Evolutionary conservation across 2,113 vertebrate genomes (phyloP), one percentile per base, ranked within the genome.

Genomic region (Taurulus bubalis): DNA sequence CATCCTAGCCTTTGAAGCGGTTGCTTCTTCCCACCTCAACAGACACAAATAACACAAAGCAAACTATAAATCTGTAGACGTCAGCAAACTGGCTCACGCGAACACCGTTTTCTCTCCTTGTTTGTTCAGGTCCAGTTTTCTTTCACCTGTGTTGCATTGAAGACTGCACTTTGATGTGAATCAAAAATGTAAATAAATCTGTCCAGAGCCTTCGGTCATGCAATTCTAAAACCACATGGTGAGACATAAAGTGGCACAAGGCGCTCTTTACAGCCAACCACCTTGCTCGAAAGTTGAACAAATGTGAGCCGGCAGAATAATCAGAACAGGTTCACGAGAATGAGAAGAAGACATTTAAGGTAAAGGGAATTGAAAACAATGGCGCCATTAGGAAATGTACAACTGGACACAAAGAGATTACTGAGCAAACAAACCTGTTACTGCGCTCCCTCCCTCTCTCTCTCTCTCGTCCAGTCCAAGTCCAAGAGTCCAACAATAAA

Each of bases 401-500:
- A 30, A 53, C 34, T 3, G 38, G 63, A 78, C 34, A 75, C 62
- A 89, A 83, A 71, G 62, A 87, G 87, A 90, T 89, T 87, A 91
- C 28, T 87, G 56, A 91, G 84, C 85, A 90, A 90, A 95, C 94
- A 89, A 90, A 95, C 95, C 94, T 95, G 83, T 92, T 80, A 73
- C 42, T 80, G 91, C 56, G 38, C 64, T 62, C 45, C 1, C 67
- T 64, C 40, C 12, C 64, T 62, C 45, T 4, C 66, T 64, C 42
- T 45, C 42, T 45, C 42, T 45, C 65, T 79, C 77, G 76, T 79
- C 36, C 55, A 88, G 87, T 90, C 88, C 79, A 79, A 75, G 89
- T 93, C 90, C 90, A 90, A 93, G 92, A 84, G 93, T 94, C 90
- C 90, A 90, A 20, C 69, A 75, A 63, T 67, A 82, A 77, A 63